Evolutionary conservation across 2,113 vertebrate genomes (phyloP).

Genomic region (Triplophysa siluroides): DNA sequence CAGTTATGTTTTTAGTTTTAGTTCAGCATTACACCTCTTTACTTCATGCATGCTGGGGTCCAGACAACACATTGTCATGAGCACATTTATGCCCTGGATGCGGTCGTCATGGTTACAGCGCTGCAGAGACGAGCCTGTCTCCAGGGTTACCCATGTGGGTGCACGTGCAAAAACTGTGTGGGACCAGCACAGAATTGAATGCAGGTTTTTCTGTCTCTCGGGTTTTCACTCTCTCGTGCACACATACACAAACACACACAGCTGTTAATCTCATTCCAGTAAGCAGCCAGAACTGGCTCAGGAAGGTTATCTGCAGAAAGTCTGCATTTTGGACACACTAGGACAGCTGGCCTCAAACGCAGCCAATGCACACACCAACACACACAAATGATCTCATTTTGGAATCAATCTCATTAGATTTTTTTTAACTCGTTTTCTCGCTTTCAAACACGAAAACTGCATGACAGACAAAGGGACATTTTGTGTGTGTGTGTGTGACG

Average conservation of each 20-base stretch:
- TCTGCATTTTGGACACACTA: slow-evolving; percentile 68
- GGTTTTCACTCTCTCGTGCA: slow-evolving; percentile 9
- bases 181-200: slow-evolving; percentile 49
- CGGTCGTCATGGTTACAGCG: slow-evolving; percentile 73
- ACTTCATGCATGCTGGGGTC: background rate
- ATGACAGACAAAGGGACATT: too few species aligned
- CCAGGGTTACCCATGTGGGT: slow-evolving; percentile 61
- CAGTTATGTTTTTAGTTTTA: background rate
- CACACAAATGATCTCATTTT: background rate
- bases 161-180: slow-evolving; percentile 43
- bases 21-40: background rate
- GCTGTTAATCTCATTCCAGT: slow-evolving; percentile 74
- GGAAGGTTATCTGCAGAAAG: slow-evolving; percentile 74
- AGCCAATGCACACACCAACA: slow-evolving; percentile 34
- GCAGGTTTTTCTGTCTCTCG: slow-evolving; percentile 18
- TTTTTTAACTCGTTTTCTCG: background rate
- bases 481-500: too few species aligned
- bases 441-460: slow-evolving; percentile 1
- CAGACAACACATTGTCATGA: slow-evolving; percentile 61
- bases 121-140: slow-evolving; percentile 64
- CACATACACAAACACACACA: slow-evolving; percentile 46
- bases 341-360: slow-evolving; percentile 65
- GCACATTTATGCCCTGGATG: slow-evolving; percentile 59
- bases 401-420: background rate
- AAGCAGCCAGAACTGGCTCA: slow-evolving; percentile 74